Evolutionary conservation across 1,140 invertebrate species (phyloP).

Genomic region (Cotesia glomerata): DNA sequence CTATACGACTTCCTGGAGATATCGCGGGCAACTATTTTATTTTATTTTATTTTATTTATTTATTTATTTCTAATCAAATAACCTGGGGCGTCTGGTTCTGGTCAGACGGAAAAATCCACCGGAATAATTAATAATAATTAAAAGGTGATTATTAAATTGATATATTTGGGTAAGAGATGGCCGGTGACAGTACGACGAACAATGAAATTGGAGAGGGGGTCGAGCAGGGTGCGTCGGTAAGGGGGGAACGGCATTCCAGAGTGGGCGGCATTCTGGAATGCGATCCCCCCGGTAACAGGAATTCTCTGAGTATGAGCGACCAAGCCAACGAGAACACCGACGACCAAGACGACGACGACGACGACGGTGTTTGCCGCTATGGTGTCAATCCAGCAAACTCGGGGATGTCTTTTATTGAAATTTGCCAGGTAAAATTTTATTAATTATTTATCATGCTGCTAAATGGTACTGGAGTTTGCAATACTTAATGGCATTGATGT

Average conservation of each 20-base stretch:
- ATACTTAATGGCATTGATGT: too few species aligned
- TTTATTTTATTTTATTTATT: not conserved
- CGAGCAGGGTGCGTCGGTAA: slow-evolving; percentile 46
- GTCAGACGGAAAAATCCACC: not conserved
- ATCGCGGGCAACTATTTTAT: not conserved
- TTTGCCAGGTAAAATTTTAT: slow-evolving; percentile 54
- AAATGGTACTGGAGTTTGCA: too few species aligned
- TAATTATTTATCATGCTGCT: not conserved
- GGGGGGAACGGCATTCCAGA: slow-evolving; percentile 59
- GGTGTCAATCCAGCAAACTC: slow-evolving; percentile 50
- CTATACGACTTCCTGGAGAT: too few species aligned
- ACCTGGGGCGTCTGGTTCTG: not conserved
- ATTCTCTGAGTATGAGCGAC: slow-evolving; percentile 39
- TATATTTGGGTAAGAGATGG: slow-evolving; percentile 37
- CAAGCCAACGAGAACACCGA: slow-evolving; percentile 43
- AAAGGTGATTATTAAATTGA: too few species aligned
- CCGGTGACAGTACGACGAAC: slow-evolving; percentile 50
- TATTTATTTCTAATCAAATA: too few species aligned
- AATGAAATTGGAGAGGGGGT: slow-evolving; percentile 47
- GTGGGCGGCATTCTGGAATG: slow-evolving; percentile 63
- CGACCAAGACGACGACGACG: slow-evolving; percentile 48
- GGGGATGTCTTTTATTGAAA: slow-evolving; percentile 59
- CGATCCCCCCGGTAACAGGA: slow-evolving; percentile 55
- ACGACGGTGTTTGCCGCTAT: slow-evolving; percentile 56
- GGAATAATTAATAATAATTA: too few species aligned